Percentiles rank a stretch among this genome's conserved stretches.
Conservation (phyloP, 2,888 invertebrate genomes). For the Drosophila maculinotata region DNA sequence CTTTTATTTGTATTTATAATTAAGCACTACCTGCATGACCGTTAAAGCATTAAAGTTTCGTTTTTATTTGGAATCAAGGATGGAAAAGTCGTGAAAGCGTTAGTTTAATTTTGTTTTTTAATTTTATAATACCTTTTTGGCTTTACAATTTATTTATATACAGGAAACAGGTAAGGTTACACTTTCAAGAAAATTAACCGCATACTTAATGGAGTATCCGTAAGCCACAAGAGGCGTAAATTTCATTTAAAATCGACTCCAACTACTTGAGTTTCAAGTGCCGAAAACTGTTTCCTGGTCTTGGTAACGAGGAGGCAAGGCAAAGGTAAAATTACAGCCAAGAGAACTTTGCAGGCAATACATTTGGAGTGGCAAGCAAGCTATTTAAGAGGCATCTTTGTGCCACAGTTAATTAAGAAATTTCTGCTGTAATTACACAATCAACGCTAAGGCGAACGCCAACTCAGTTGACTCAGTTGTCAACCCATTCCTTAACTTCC, state of each 20-base stretch:
- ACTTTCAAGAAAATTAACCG: not conserved
- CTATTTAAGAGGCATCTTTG: slow-evolving; percentile 54
- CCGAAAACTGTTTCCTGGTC: slow-evolving; percentile 19
- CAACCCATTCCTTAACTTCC: slow-evolving; percentile 39
- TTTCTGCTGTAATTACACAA: slow-evolving; percentile 73
- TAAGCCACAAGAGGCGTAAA: slow-evolving; percentile 13
- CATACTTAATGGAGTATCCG: slow-evolving; percentile 5
- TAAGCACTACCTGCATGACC: too few species aligned
- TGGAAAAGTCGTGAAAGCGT: too few species aligned
- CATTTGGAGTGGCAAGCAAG: slow-evolving; percentile 59
- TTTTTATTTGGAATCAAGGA: too few species aligned
- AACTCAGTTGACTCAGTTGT: slow-evolving; percentile 49
- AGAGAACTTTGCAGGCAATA: slow-evolving; percentile 37
- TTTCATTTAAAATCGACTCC: slow-evolving; percentile 11
- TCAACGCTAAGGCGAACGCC: slow-evolving; percentile 59
- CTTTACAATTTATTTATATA: not conserved
- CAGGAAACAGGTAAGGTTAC: not conserved
- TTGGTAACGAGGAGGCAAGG: slow-evolving; percentile 31
- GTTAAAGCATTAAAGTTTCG: too few species aligned
- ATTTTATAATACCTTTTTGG: too few species aligned
- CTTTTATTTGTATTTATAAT: too few species aligned
- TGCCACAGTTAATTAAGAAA: slow-evolving; percentile 74
- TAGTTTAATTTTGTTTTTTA: too few species aligned
- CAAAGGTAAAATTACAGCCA: slow-evolving; percentile 47
- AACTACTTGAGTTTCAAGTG: slow-evolving; percentile 21